These are phyloP conservation scores for Alca torda DNA, from an alignment of 2,797 vertebrate species.

Conservation along the genomic window DNA sequence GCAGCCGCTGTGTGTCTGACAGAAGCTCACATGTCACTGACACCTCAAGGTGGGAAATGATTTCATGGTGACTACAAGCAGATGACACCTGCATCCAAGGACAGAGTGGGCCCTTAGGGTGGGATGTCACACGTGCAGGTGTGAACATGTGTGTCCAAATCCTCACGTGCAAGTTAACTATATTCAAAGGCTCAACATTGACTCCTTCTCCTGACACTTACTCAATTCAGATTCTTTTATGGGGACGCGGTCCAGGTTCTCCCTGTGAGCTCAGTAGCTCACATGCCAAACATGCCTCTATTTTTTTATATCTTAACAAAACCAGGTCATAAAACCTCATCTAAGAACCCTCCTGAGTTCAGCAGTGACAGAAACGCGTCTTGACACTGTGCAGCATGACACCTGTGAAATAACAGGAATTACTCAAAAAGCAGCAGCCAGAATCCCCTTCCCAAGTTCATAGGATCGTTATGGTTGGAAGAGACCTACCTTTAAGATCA, in stretches of 20 bases:
- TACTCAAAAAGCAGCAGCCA: background rate
- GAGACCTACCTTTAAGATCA: background rate
- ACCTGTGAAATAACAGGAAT: background rate
- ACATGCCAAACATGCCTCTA: background rate
- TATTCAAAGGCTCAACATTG: background rate
- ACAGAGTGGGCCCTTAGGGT: rapidly evolving
- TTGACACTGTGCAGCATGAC: background rate
- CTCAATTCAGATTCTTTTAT: background rate
- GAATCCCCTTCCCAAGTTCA: background rate
- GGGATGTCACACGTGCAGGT: too few species aligned
- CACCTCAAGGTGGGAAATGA: background rate
- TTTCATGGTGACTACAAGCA: background rate
- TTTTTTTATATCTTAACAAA: background rate
- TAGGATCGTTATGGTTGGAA: background rate
- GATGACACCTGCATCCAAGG: too few species aligned
- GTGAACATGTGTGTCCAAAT: background rate
- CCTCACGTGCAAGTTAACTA: background rate
- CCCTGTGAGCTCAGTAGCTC: background rate
- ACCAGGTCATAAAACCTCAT: background rate
- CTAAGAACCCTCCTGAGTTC: background rate
- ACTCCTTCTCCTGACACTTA: background rate
- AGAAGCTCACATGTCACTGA: background rate
- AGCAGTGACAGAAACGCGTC: background rate
- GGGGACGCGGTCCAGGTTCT: background rate
- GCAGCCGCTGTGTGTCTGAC: rapidly evolving